Percentiles rank a stretch among this genome's conserved stretches.
These are phyloP conservation scores for Tenthredo notha DNA, from an alignment of 2,888 invertebrate genomes.

Conservation along the genomic window DNA sequence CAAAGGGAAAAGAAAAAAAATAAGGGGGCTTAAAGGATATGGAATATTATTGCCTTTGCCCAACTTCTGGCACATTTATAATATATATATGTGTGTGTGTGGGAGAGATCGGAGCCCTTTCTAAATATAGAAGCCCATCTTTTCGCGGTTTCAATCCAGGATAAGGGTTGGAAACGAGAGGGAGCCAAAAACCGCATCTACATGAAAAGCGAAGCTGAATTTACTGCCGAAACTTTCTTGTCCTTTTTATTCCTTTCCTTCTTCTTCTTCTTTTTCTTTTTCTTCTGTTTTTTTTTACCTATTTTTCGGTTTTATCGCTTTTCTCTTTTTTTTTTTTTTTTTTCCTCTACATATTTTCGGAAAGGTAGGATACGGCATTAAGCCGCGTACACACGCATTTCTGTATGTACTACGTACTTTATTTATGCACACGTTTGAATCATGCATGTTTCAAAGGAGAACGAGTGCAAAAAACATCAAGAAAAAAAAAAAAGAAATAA, in stretches of 20 bases:
- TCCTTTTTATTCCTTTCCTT: background rate
- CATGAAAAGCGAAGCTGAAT: constrained; percentile 17
- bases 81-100: background rate
- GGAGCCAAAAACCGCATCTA: constrained; percentile 26
- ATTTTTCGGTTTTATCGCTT: background rate
- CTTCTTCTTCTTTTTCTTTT: background rate
- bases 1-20: background rate
- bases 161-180: constrained; percentile 22
- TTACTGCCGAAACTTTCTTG: constrained; percentile 7
- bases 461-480: background rate
- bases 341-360: background rate
- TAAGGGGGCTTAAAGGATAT: background rate
- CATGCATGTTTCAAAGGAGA: background rate
- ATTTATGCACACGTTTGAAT: constrained; percentile 10
- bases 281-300: background rate
- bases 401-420: background rate
- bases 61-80: background rate
- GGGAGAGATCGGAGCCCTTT: background rate
- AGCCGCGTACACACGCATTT: background rate
- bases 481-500: background rate
- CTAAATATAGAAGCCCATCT: constrained; percentile 34
- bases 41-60: constrained; percentile 9
- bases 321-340: background rate
- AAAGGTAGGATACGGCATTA: background rate
- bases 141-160: constrained; percentile 32